Base-by-base conservation (phyloP, 2,113 vertebrate species). In the Nycticebus coucang region DNA sequence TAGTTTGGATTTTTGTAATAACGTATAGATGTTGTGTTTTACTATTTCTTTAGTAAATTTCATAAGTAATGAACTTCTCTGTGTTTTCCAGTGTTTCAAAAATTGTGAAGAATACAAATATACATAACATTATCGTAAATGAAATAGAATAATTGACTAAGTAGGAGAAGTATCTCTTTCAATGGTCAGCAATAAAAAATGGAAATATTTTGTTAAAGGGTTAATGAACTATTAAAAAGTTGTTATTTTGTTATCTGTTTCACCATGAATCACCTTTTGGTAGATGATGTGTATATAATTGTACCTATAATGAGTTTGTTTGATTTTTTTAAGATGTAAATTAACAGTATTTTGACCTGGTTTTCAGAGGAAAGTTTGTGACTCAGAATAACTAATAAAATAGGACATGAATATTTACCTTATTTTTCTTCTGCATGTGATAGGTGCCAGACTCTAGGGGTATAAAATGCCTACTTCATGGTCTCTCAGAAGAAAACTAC, bases 161-260 rank as follows among this genome's bases (percentile, higher is more conserved):
- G 2, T 80, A 18, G 8, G 2, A 66, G 1, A 24, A 71, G 3
- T 66, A 35, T 14, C 11, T 68, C 17, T 90, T 95, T 68, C n/a
- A 80, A 3, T 57, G 41, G 9, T n/a, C 13, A 81, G 30, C 2
- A 50, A 13, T 78, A 68, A 19, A 83, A 78, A 96, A 62, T 30
- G 15, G 55, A 94, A 91, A 79, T 85, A 53, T 7, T 90, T 60
- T 26, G 59, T 94, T 87, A 53, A 59, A 91, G 85, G 72, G 28
- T 22, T 90, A 74, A 84, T 79, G 18, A 0, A 5, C 53, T 87
- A 17, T 87, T 91, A 50, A 5, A 93, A 37, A 60, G 79, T 83
- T 77, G 35, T 96, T n/a, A 72, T 71, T 75, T 84, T 83, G 2
- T 87, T 92, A 2, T 87, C 18, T 60, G 4, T 93, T 95, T 96